phyloP scores from a whole-genome alignment of 1,140 invertebrate species.

The Drosophila orosa region DNA sequence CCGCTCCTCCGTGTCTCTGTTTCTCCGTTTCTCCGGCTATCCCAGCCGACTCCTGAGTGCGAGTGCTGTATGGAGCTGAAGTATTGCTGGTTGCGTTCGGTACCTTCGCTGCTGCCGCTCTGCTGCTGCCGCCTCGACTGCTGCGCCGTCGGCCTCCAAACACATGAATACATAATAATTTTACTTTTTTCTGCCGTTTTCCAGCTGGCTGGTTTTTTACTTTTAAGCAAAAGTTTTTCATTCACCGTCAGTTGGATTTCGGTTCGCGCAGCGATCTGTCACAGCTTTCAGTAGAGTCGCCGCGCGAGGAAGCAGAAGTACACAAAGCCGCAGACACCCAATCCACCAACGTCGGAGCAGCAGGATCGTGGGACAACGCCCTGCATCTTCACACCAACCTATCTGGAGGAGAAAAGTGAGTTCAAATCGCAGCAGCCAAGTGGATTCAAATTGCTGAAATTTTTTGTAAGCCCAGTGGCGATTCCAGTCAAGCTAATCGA shows the following conservation, averaged over 20 bases:
- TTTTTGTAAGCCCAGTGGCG: neutral
- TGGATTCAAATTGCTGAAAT: no score
- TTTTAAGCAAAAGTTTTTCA: slow-evolving; percentile 82
- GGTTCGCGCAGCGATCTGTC: slow-evolving; percentile 83
- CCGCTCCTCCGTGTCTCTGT: no score
- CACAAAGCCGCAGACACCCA: slow-evolving; percentile 20
- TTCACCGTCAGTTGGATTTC: slow-evolving; percentile 84
- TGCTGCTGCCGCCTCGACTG: slow-evolving; percentile 17
- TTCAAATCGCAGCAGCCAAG: slow-evolving; percentile 2
- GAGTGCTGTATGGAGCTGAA: slow-evolving; percentile 44
- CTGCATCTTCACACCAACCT: slow-evolving; percentile 10
- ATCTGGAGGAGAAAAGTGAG: slow-evolving; percentile 49
- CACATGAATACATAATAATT: slow-evolving; percentile 79
- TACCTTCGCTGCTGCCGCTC: slow-evolving; percentile 44
- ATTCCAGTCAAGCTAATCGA: neutral
- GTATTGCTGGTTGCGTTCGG: slow-evolving; percentile 42
- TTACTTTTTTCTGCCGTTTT: slow-evolving; percentile 77
- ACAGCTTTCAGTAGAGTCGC: slow-evolving; percentile 53
- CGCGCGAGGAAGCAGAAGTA: slow-evolving; percentile 9
- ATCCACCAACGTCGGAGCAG: slow-evolving; percentile 1
- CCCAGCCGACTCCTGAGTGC: slow-evolving; percentile 19
- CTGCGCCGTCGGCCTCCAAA: slow-evolving; percentile 71
- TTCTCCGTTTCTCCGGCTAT: neutral
- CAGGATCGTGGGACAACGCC: slow-evolving; percentile 9
- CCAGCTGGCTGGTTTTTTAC: slow-evolving; percentile 82